Base-by-base conservation (phyloP, 2,888 invertebrate species). In the Arenicola marina region DNA sequence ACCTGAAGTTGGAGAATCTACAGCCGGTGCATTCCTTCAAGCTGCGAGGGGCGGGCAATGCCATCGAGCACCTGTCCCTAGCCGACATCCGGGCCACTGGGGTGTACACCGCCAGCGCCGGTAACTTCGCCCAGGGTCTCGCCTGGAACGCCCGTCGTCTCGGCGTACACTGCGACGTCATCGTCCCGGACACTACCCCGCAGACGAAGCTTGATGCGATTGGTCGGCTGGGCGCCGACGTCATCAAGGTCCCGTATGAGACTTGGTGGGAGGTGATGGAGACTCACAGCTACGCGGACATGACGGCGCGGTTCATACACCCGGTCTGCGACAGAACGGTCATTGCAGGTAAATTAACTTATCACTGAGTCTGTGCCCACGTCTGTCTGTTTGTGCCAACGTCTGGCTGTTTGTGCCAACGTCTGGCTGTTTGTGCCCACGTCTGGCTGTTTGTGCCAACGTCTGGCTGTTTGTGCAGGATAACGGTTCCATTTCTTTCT, bases 21-120 rank as follows among this genome's bases (percentile, higher is more conserved):
- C 80, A 78, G 59, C 74, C 77, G 2, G 77, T 74, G 45, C 78
- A 78, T n/a, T 77, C 78, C 31, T 81, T 79, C 67, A 81, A 81
- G 62, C 56, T 78, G 4, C 66, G 80, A 32, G 78, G 78, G 4
- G 78, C 80, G 4, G 71, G 70, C 55, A 78, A 79, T 68, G 78
- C 76, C 15, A 64, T 80, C 1, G 57, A 66, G n/a, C 33, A n/a
- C 4, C 31, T 60, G 4, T 3, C 53, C 2, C 3, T 4, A 4
- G 59, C 67, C 1, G 59, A 70, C 29, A 45, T 77, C 1, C 56
- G 64, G 26, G 4, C 26, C 2, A 57, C 68, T 29, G 78, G 79
- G 1, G 76, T 81, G 0, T 78, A 74, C 60, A 78, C 78, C n/a
- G 75, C 76, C 4, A 80, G 80, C 66, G 76, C 77, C 3, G 80